Percentiles rank a stretch among this genome's conserved stretches.
Evolutionary conservation across 2,113 vertebrate genomes (phyloP).

Genomic region (Scomber japonicus): DNA sequence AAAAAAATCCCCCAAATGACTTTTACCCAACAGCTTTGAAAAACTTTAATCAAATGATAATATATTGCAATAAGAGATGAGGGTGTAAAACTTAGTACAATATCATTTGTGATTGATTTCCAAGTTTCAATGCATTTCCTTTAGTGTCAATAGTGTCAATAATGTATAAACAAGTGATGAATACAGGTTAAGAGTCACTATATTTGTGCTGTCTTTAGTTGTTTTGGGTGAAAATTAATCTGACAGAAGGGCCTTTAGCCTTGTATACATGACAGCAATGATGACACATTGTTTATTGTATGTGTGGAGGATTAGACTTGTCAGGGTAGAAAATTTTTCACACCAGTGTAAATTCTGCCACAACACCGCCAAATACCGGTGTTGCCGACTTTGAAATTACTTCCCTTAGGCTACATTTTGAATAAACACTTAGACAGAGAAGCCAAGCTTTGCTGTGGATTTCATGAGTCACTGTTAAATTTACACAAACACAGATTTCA

Average conservation of each 20-base stretch:
- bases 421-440: slow-evolving; percentile 14
- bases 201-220: slow-evolving; percentile 27
- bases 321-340: slow-evolving; percentile 41
- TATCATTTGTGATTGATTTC: too few relatives aligned
- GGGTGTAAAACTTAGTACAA: too few relatives aligned
- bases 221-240: slow-evolving; percentile 30
- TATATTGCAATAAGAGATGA: too few relatives aligned
- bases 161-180: not conserved
- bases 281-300: slow-evolving; percentile 38
- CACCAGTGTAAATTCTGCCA: slow-evolving; percentile 48
- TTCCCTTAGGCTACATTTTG: slow-evolving; percentile 32
- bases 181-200: slow-evolving; percentile 1
- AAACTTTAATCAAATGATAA: not conserved
- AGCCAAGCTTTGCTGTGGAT: slow-evolving; percentile 37
- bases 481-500: slow-evolving; percentile 21
- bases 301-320: slow-evolving; percentile 30
- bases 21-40: not conserved
- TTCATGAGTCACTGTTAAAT: slow-evolving; percentile 18
- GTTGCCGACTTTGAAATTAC: slow-evolving; percentile 37
- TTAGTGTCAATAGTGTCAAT: not conserved
- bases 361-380: slow-evolving; percentile 45
- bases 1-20: not conserved
- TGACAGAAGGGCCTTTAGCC: slow-evolving; percentile 22
- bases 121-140: not conserved
- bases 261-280: slow-evolving; percentile 26